Evolutionary conservation across 2,888 invertebrate species (phyloP).

Genomic region (Apomyelois bistriatella): DNA sequence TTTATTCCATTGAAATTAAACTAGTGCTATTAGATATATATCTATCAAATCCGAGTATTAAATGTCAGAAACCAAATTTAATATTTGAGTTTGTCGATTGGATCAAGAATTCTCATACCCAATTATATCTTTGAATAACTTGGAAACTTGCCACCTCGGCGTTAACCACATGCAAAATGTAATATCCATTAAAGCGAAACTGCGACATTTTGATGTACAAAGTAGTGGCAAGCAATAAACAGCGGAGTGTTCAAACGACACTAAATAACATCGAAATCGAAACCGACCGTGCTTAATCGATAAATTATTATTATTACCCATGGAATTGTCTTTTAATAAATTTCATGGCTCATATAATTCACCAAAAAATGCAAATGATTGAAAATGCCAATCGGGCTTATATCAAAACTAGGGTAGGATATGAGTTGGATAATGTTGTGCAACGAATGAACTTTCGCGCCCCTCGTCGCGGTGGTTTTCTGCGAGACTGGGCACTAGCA

Average conservation of each 20-base stretch:
- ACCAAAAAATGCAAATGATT: constrained; percentile 70
- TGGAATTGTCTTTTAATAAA: constrained; percentile 62
- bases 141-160: constrained; percentile 35
- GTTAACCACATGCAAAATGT: constrained; percentile 40
- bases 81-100: constrained; percentile 15
- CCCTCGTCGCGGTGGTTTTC: constrained; percentile 38
- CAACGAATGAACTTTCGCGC: constrained; percentile 47
- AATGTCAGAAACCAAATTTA: no score
- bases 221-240: constrained; percentile 52
- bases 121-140: constrained; percentile 20
- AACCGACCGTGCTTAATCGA: constrained; percentile 68
- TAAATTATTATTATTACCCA: constrained; percentile 73
- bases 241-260: constrained; percentile 55
- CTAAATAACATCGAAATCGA: constrained; percentile 56
- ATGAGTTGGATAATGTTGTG: constrained; percentile 58
- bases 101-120: constrained; percentile 18
- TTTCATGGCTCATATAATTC: constrained; percentile 64
- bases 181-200: constrained; percentile 40
- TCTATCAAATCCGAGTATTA: no score
- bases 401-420: constrained; percentile 46
- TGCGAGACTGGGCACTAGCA: constrained; percentile 26
- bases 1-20: no score
- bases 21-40: no score
- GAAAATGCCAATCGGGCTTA: constrained; percentile 63
- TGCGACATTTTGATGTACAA: constrained; percentile 53